Base-by-base conservation (phyloP, 2,888 invertebrate species). In the Parnassius smintheus region DNA sequence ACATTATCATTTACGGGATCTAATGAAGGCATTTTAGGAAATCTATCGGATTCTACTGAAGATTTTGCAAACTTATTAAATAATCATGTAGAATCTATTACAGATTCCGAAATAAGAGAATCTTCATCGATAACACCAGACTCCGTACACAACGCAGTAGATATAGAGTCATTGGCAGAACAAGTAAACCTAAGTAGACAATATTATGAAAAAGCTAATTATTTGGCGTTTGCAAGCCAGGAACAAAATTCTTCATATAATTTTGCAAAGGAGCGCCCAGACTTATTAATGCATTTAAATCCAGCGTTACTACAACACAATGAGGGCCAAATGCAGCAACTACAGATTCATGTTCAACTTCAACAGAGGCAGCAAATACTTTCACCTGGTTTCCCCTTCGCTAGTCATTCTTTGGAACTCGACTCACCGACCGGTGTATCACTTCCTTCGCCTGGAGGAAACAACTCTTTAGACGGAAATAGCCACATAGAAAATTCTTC, bases 1-100 rank as follows among this genome's bases (percentile, higher is more conserved):
- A 96, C 96, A 0, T 82, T 97, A 60, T 96, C 96, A 58, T 96
- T 97, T 78, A 95, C 95, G 55, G 94, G 94, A 55, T 94, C 96
- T 12, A 95, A 96, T 46, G 96, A 96, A 83, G 95, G 95, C 73
- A 90, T 97, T 58, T 91, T 97, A 70, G 96, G 96, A 74, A 95
- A 94, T 72, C 88, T 97, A 11, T 94, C 95, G 46, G 97, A 97
- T 78, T 96, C 96, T 0, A 94, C 96, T 0, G 95, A 96, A 18
- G 97, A 97, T 75, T 92, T 97, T 58, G 94, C 94, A 65, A 94
- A 93, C 61, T 95, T 97, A 80, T 88, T 97, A 65, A 96, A 96
- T 75, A 93, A 96, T 65, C 93, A 95, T 56, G 94, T 94, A 56
- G 96, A 95, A 77, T 93, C 95, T 52, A 92, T 94, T 46, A 92